Evolutionary conservation across 2,797 vertebrate genomes (phyloP).

Genomic region (Eleutherodactylus coqui): DNA sequence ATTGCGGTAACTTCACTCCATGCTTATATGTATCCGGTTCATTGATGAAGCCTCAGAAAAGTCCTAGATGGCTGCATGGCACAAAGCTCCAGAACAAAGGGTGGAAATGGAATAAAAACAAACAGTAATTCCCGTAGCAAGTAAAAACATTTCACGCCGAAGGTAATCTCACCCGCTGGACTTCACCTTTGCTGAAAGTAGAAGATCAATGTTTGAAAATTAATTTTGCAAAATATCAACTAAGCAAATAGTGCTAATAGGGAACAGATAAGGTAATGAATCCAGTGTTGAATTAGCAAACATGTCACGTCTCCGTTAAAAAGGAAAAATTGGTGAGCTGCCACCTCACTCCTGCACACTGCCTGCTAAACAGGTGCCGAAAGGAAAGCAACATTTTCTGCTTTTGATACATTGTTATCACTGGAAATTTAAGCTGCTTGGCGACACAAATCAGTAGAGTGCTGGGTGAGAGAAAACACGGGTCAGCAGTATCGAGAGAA

Average conservation of each 20-base stretch:
- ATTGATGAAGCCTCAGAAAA: background rate
- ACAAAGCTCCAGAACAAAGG: background rate
- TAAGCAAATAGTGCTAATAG: slow-evolving; percentile 52
- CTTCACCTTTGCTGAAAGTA: slow-evolving; percentile 47
- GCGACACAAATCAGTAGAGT: background rate
- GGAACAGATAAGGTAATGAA: slow-evolving; percentile 57
- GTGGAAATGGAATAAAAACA: background rate
- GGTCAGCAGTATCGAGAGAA: too few species aligned
- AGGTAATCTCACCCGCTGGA: background rate
- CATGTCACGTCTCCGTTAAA: slow-evolving; percentile 23
- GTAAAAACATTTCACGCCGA: slow-evolving; percentile 18
- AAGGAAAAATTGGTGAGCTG: slow-evolving; percentile 39
- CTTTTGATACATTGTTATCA: slow-evolving; percentile 10
- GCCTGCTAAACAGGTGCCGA: background rate
- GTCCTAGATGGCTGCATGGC: background rate
- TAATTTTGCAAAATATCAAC: slow-evolving; percentile 39
- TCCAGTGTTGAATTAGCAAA: slow-evolving; percentile 49
- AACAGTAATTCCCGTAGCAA: background rate
- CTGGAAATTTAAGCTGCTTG: slow-evolving; percentile 21
- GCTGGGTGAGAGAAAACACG: background rate
- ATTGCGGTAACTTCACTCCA: background rate
- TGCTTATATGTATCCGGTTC: background rate
- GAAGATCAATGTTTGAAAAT: slow-evolving; percentile 48
- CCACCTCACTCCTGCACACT: slow-evolving; percentile 21
- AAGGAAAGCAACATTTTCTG: slow-evolving; percentile 14